Evolutionary conservation across 2,113 vertebrate genomes (phyloP), one percentile per base, ranked within the genome.

Genomic region (Cryptotis parvus): DNA sequence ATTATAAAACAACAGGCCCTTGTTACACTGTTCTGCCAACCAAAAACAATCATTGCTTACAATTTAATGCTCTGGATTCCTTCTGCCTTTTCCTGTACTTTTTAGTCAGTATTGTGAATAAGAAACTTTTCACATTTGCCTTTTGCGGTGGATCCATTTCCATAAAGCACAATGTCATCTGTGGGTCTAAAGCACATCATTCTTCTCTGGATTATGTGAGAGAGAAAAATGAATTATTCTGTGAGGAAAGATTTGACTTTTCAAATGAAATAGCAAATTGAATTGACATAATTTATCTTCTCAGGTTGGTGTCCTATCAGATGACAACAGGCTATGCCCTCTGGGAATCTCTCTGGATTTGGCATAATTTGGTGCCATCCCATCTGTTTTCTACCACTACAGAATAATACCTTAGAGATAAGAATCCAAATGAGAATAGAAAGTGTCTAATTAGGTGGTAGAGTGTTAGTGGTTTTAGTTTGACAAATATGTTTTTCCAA

Each of bases 391-490:
- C 33, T 68, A 58, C 89, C 65, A 77, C 9, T 52, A 29, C 4
- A 31, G 33, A 72, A 27, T 41, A 88, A 77, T 94, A 41, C 43
- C 89, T 94, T 78, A 91, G 41, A 95, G 80, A 93, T 94, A 87
- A 96, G n/a, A 87, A 63, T 89, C 70, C 37, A 90, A 94, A 82
- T 91, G n/a, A 80, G 58, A 90, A 63, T 7, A 55, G 89, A 84
- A 92, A 65, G 4, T 66, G 86, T 77, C 41, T 95, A 96, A 96
- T 95, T 91, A 94, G 76, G 89, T 74, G 95, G 82, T 80, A 95
- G 86, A 84, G 76, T 97, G 95, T 93, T 97, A 96, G 95, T 89
- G 85, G 63, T 37, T 89, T 26, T 43, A 81, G 89, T 41, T 94
- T 95, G 81, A 94, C 80, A 95, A 94, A 87, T 15, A 4, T 63